Evolutionary conservation across 2,113 vertebrate genomes (phyloP).

Genomic region (Hippocampus abdominalis): DNA sequence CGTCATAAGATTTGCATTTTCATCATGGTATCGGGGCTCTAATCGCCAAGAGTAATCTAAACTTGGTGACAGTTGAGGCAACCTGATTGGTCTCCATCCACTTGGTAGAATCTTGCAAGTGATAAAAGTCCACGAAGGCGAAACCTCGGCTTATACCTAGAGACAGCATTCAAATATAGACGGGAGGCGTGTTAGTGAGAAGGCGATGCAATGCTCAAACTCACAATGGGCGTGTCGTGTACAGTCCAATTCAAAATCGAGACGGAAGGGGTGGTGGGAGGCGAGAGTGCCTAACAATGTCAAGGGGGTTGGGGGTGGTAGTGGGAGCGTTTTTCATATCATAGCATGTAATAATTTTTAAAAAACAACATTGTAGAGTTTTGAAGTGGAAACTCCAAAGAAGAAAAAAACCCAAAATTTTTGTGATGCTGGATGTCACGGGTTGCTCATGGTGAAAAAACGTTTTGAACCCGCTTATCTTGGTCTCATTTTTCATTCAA

Average conservation of each 20-base stretch:
- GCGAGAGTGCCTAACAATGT: constrained; percentile 37
- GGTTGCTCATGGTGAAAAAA: too few relatives aligned
- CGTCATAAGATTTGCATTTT: constrained; percentile 2
- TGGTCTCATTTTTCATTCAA: too few relatives aligned
- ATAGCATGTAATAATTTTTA: constrained; percentile 77
- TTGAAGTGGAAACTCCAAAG: background rate
- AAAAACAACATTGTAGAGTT: background rate
- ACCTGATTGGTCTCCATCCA: constrained; percentile 99
- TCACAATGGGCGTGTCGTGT: constrained; percentile 87
- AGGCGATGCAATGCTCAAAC: constrained; percentile 91
- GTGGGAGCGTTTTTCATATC: constrained; percentile 64
- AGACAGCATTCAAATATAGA: constrained; percentile 99
- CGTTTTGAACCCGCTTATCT: too few relatives aligned
- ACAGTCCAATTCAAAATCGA: constrained; percentile 85
- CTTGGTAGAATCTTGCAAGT: constrained; percentile 99
- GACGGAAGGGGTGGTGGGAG: constrained; percentile 63
- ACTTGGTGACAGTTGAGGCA: constrained; percentile 99
- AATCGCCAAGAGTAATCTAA: constrained; percentile 83
- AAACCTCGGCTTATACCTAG: constrained; percentile 99
- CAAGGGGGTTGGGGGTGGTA: constrained; percentile 15
- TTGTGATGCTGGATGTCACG: background rate
- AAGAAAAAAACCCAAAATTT: background rate
- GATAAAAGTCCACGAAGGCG: constrained; percentile 99
- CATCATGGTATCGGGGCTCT: constrained; percentile 42
- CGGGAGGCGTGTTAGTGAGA: constrained; percentile 99